phyloP scores from a whole-genome alignment of 2,113 vertebrate genomes.

The Mus spicilegus region DNA sequence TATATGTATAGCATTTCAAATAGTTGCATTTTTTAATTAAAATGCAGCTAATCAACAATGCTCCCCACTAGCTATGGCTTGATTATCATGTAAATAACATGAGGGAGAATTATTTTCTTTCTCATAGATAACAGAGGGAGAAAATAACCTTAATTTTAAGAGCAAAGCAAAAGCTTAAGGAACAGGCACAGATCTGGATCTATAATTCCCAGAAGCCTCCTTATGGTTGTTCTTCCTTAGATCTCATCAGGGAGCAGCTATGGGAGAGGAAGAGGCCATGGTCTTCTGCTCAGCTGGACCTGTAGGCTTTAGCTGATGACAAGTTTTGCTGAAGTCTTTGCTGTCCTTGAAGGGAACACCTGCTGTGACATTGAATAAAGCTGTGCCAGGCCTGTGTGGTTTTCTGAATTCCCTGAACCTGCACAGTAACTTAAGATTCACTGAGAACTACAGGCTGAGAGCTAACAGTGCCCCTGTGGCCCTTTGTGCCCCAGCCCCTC shows the following conservation, averaged over 20 bases:
- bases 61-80: not conserved
- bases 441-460: not conserved
- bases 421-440: not conserved
- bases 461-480: not conserved
- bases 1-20: not conserved
- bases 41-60: not conserved
- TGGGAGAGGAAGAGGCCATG: not conserved
- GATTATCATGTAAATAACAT: not conserved
- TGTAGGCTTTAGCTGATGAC: not conserved
- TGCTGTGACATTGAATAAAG: not conserved
- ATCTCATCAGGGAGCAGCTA: not conserved
- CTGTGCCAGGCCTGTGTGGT: not conserved
- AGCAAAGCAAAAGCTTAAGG: not conserved
- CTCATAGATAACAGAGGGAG: not conserved
- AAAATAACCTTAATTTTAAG: not conserved
- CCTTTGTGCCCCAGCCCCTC: not conserved
- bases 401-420: constrained; percentile 11
- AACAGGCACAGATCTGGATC: not conserved
- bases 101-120: not conserved
- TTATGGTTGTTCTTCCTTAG: not conserved
- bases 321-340: not conserved
- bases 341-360: not conserved
- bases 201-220: not conserved
- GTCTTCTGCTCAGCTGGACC: not conserved
- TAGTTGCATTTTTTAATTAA: not conserved